Evolutionary conservation across 2,113 vertebrate genomes (phyloP).

Genomic region (Varanus salvator): DNA sequence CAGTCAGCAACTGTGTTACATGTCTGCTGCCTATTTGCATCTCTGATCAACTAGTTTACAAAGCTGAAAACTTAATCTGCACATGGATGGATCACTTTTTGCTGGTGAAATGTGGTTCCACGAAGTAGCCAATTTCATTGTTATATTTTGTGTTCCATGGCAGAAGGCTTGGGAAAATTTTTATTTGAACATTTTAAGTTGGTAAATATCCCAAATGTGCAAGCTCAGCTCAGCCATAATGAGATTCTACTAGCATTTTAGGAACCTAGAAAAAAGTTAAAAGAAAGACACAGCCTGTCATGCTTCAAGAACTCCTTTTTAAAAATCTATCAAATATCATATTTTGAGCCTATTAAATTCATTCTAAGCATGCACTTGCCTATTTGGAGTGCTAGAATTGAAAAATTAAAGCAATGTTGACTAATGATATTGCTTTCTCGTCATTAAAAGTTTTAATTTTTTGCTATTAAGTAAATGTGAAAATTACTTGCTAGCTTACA

Average conservation of each 20-base stretch:
- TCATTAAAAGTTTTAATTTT: background rate
- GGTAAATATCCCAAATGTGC: background rate
- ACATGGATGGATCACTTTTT: background rate
- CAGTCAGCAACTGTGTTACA: background rate
- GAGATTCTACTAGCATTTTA: conserved; percentile 27
- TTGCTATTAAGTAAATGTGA: background rate
- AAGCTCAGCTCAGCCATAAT: background rate
- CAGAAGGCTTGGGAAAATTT: background rate
- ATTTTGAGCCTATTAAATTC: conserved; percentile 12
- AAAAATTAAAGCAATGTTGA: background rate
- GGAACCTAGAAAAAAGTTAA: conserved; percentile 18
- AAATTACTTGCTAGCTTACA: background rate
- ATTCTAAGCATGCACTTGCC: background rate
- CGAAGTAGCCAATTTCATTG: background rate
- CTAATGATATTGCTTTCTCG: background rate
- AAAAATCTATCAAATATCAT: background rate
- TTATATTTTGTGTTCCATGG: background rate
- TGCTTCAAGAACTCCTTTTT: background rate
- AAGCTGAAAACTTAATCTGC: background rate
- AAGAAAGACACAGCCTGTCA: background rate
- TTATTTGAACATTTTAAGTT: background rate
- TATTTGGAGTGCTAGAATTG: background rate
- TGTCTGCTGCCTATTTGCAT: background rate
- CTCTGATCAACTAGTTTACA: background rate
- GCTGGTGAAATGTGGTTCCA: background rate